Conservation (phyloP, 2,797 vertebrate species). For the Platalea minor region DNA sequence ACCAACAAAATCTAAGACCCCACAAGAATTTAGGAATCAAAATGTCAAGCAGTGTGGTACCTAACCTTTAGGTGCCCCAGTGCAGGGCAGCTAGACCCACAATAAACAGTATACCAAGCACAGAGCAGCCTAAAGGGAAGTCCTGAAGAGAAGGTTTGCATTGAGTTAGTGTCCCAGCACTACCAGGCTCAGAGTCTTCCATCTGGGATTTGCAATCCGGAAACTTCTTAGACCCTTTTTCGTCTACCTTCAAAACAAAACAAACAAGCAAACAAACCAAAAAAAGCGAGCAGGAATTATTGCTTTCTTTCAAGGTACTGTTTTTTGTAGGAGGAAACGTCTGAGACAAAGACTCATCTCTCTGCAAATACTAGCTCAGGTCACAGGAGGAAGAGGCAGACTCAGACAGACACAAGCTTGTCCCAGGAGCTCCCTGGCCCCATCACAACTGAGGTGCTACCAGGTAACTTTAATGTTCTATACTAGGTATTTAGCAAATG, state of each 20-base stretch:
- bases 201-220: not conserved
- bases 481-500: not conserved
- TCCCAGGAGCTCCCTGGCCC: not conserved
- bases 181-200: not conserved
- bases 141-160: not conserved
- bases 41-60: not conserved
- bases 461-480: not conserved
- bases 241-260: not conserved
- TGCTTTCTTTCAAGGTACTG: not conserved
- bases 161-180: not conserved
- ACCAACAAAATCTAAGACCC: not conserved
- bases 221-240: not conserved
- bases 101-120: not conserved
- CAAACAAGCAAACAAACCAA: not conserved
- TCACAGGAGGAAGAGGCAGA: not conserved
- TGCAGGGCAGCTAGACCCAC: not conserved
- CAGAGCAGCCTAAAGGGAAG: not conserved
- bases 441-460: not conserved
- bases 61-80: not conserved
- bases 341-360: not conserved
- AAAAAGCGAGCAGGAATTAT: not conserved
- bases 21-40: not conserved
- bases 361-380: not conserved
- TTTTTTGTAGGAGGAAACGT: not conserved
- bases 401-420: not conserved